Base-by-base conservation (phyloP, 2,113 vertebrate genomes). In the Redunca redunca region DNA sequence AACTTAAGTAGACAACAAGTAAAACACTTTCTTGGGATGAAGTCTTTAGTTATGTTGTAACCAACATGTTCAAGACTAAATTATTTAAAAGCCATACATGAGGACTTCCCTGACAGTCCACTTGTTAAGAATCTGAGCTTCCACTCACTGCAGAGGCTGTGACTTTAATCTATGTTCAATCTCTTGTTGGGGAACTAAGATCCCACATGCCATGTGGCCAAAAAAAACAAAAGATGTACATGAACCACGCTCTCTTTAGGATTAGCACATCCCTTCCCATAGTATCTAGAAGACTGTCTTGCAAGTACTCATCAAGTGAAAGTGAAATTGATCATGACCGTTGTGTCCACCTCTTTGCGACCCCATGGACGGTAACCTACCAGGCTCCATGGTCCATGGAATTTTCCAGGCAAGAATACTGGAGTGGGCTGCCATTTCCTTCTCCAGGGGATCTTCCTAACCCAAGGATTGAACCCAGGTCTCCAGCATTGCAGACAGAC, bases 231-330 rank as follows among this genome's bases (percentile, higher is more conserved):
- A 30, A 60, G 30, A 60, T 0, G 0, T 10, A 0, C 9, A 28
- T 21, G 52, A 91, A 12, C 15, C 10, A 2, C 1, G 5, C 62
- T 91, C 15, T 46, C 1, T 19, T 50, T 48, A 25, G 23, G 25
- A 30, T 1, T 36, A 36, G 12, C 0, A 4, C 5, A n/a, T 3
- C 3, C 13, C 1, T 4, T 52, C 17, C 11, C 19, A 0, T 10
- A 1, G 10, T 12, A 28, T n/a, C 33, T 16, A 36, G 40, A 84
- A 74, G 5, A 58, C 8, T n/a, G 2, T 12, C 28, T 89, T 94
- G 30, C 10, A 86, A 95, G 78, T 40, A 50, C 7, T 21, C 2
- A 10, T 13, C 52, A 7, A 26, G 3, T 57, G 23, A 58, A 58
- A 57, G 55, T 57, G 23, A 57, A 57, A 40, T 40, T 3, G 40